These are phyloP conservation scores for Alentia gelatinosa DNA, from an alignment of 2,888 invertebrate genomes.

Conservation along the genomic window DNA sequence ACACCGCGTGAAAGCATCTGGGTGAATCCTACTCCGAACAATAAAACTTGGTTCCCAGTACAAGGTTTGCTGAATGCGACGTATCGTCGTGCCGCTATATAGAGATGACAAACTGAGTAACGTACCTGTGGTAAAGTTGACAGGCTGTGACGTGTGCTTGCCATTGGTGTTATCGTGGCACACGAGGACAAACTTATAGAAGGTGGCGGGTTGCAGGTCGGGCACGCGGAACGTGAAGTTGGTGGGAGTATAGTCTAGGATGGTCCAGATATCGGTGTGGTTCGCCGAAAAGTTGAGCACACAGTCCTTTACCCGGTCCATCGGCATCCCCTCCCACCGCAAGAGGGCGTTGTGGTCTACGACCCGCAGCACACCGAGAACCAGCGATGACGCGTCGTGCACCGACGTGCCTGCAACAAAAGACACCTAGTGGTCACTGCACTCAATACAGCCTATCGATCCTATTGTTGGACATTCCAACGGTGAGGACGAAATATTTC, in stretches of 20 bases:
- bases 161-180: slow-evolving; percentile 44
- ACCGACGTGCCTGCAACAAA: neutral
- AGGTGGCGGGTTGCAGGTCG: slow-evolving; percentile 33
- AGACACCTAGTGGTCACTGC: neutral
- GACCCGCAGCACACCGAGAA: neutral
- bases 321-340: slow-evolving; percentile 37
- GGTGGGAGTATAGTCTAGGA: slow-evolving; percentile 26
- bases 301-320: slow-evolving; percentile 34
- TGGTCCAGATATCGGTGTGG: slow-evolving; percentile 45
- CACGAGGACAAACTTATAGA: slow-evolving; percentile 36
- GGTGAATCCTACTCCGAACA: too few species aligned
- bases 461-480: too few species aligned
- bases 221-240: slow-evolving; percentile 36
- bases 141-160: slow-evolving; percentile 27
- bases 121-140: slow-evolving; percentile 38
- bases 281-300: slow-evolving; percentile 24
- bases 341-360: neutral
- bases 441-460: too few species aligned
- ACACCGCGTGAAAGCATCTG: too few species aligned
- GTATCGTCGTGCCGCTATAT: too few species aligned
- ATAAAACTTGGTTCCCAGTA: too few species aligned
- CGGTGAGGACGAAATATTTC: too few species aligned
- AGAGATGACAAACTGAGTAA: too few species aligned
- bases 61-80: too few species aligned
- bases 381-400: slow-evolving; percentile 24